Evolutionary conservation across 2,113 vertebrate species (phyloP).

Genomic region (Chrysemys picta): DNA sequence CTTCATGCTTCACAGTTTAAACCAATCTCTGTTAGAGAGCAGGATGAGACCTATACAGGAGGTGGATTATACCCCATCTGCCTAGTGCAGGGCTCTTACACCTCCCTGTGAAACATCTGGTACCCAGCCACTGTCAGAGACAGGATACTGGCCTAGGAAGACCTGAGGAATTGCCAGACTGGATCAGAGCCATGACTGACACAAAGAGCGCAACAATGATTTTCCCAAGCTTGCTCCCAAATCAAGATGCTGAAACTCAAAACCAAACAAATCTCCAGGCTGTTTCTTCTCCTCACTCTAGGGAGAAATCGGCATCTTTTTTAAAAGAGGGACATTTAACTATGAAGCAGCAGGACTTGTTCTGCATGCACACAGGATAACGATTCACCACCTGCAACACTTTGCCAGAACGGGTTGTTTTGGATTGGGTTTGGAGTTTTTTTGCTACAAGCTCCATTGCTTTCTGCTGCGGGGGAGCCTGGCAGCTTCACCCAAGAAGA

Average conservation of each 20-base stretch:
- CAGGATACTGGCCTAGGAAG: neutral
- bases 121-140: rapidly evolving
- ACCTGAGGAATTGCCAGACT: neutral
- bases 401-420: neutral
- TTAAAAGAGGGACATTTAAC: neutral
- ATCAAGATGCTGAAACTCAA: rapidly evolving
- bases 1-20: rapidly evolving
- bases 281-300: neutral
- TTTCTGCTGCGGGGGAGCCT: neutral
- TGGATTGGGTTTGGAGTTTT: neutral
- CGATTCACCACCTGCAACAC: neutral
- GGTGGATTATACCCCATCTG: neutral
- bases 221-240: neutral
- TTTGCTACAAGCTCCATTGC: neutral
- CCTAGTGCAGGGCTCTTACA: rapidly evolving
- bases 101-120: neutral
- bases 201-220: neutral
- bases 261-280: neutral
- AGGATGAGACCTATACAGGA: neutral
- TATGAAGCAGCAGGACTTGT: constrained; percentile 53
- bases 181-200: no score
- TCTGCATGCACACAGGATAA: neutral
- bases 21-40: neutral
- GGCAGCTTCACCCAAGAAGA: constrained; percentile 16
- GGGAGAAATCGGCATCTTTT: neutral